Evolutionary conservation across 2,888 invertebrate species (phyloP).

Genomic region (Malthinus flaveolus): DNA sequence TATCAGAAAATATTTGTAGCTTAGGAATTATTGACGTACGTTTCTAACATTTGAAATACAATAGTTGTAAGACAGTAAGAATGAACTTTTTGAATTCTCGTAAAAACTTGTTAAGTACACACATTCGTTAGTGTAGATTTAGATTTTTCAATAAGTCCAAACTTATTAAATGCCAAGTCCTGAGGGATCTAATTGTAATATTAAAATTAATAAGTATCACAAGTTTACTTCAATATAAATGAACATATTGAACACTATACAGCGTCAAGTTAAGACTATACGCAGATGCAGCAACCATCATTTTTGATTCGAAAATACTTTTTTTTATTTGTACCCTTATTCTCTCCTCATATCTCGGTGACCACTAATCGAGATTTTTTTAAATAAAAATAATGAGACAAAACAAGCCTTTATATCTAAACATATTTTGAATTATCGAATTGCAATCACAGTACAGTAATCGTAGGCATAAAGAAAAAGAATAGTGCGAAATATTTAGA

Average conservation of each 20-base stretch:
- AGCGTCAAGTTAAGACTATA: constrained; percentile 16
- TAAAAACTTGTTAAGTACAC: background rate
- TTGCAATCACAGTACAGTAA: too few species aligned
- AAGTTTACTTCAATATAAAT: constrained; percentile 52
- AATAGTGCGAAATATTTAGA: too few species aligned
- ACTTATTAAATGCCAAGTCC: constrained; percentile 46
- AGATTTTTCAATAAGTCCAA: constrained; percentile 30
- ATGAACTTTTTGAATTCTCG: constrained; percentile 18
- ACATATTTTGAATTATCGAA: too few species aligned
- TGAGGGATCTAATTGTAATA: constrained; percentile 52
- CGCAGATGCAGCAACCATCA: constrained; percentile 22
- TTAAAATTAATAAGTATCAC: constrained; percentile 56
- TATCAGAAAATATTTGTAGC: constrained; percentile 28
- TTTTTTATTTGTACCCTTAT: too few species aligned
- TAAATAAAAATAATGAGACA: too few species aligned
- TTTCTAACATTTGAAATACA: constrained; percentile 22
- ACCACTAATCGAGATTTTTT: too few species aligned
- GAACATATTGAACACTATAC: constrained; percentile 48
- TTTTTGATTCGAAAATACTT: constrained; percentile 10
- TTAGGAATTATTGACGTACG: constrained; percentile 23
- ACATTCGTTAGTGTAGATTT: background rate
- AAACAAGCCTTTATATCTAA: too few species aligned
- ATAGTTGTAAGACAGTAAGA: constrained; percentile 13
- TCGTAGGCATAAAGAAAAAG: too few species aligned
- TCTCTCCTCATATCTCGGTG: too few species aligned